These are phyloP conservation scores for Laspeyria flexula DNA, from an alignment of 2,888 invertebrate species.

Conservation along the genomic window DNA sequence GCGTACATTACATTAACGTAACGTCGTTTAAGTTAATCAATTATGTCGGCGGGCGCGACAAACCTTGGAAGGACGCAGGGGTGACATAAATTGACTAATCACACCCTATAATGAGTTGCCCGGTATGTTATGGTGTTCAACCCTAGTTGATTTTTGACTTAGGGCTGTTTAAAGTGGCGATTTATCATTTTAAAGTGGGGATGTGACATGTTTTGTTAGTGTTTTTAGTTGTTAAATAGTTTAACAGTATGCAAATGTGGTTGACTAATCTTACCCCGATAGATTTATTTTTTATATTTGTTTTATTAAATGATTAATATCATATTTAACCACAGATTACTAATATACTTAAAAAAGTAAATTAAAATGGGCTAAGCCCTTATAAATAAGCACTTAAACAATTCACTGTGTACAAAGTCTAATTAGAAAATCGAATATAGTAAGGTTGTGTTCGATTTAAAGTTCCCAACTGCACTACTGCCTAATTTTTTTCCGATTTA, in stretches of 20 bases:
- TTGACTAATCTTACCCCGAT: too few relatives aligned
- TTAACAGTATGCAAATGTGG: conserved; percentile 4
- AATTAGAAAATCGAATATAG: too few relatives aligned
- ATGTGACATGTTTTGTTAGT: conserved; percentile 61
- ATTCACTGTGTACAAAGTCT: too few relatives aligned
- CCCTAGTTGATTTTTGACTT: conserved; percentile 71
- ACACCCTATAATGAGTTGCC: conserved; percentile 68
- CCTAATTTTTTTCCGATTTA: too few relatives aligned
- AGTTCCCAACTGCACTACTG: too few relatives aligned
- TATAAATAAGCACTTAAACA: too few relatives aligned
- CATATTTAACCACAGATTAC: too few relatives aligned
- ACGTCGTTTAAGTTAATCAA: conserved; percentile 82
- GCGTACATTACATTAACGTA: conserved; percentile 79
- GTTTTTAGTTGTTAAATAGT: conserved; percentile 30
- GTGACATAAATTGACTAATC: conserved; percentile 76
- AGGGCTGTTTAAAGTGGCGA: conserved; percentile 62
- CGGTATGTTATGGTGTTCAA: conserved; percentile 57
- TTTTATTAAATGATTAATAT: too few relatives aligned
- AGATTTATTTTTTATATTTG: too few relatives aligned
- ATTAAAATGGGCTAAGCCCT: too few relatives aligned
- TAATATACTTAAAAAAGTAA: too few relatives aligned
- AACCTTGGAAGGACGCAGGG: conserved; percentile 58
- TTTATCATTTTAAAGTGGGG: conserved; percentile 68
- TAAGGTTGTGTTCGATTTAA: too few relatives aligned
- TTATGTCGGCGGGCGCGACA: conserved; percentile 63